A percentile compares a stretch with the other conserved stretches of the same genome.
These are phyloP conservation scores for Bombus cullumanus DNA, from an alignment of 1,140 invertebrate species.

Conservation along the genomic window DNA sequence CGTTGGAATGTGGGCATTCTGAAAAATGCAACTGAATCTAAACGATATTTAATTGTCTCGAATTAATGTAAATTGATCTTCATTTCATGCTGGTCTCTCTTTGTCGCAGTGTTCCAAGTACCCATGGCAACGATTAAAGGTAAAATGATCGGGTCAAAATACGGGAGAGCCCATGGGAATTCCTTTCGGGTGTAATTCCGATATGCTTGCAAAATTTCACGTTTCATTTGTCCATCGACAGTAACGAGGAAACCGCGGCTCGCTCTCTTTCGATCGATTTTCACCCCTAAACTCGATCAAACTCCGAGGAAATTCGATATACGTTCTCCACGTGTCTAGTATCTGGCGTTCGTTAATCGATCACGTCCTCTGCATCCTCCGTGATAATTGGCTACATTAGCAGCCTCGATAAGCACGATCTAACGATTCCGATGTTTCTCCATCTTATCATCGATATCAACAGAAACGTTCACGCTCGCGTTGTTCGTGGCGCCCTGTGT, in stretches of 20 bases:
- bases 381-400: background rate
- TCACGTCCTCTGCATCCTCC: constrained; percentile 6
- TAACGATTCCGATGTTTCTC: constrained; percentile 15
- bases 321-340: constrained; percentile 25
- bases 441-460: constrained; percentile 7
- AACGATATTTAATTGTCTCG: constrained; percentile 63
- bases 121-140: constrained; percentile 69
- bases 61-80: constrained; percentile 69
- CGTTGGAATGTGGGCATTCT: constrained; percentile 38
- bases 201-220: constrained; percentile 56
- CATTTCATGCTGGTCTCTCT: constrained; percentile 70
- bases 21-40: constrained; percentile 32
- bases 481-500: background rate
- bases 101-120: constrained; percentile 69
- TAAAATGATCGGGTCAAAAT: constrained; percentile 68
- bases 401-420: background rate
- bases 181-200: constrained; percentile 68
- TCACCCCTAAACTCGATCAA: constrained; percentile 15
- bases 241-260: constrained; percentile 33
- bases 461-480: background rate
- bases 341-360: constrained; percentile 34
- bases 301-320: constrained; percentile 27
- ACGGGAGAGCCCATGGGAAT: constrained; percentile 63
- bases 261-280: constrained; percentile 6
- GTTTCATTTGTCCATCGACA: constrained; percentile 42